Evolutionary conservation across 2,113 vertebrate species (phyloP), one percentile per base, ranked within the genome.

Genomic region (Cyprinus carpio): DNA sequence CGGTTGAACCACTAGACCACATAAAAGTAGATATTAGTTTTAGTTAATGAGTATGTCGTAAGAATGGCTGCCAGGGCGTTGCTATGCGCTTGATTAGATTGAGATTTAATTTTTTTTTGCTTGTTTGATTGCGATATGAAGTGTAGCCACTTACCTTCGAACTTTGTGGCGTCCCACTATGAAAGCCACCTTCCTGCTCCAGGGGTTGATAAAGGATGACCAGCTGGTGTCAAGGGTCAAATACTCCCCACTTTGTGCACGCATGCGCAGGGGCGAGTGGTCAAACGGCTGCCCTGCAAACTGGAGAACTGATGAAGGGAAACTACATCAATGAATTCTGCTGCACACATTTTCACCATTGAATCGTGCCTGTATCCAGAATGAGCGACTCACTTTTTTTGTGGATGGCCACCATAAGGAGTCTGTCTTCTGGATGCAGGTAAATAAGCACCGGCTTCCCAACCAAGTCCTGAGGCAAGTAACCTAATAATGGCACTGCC

Each of bases 171-270:
- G 95, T 1, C 96, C 96, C 12, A 97, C 93, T 11, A 97, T 94
- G 40, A 97, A 97, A 0, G 96, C 95, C 89, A 97, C 96, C 87
- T 97, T 97, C 46, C 96, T 94, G 90, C 96, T 97, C 96, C 96
- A 97, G 34, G 96, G 96, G 82, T 97, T 97, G 80, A 97, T 95
- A 0, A 97, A 97, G 85, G 96, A 96, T 1, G 96, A 97, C 96
- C 96, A 97, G 93, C 96, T 97, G 87, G 96, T 97, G 91, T 97
- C 96, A 80, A 97, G 95, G 90, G 96, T 97, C 85, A 97, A 91
- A 11, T 97, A 97, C 25, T 97, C 96, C 2, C 96, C 96, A 0
- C 90, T 96, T 43, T 95, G 94, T 10, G 96, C 94, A 1, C 96
- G 96, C 92, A 97, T 96, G 37, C 96, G 95, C 86, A 97, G 87